A percentile compares a stretch with the other conserved stretches of the same genome.
Conservation (phyloP, 37 sponge, comb jelly and placozoan genomes). For the Oscarella lobularis region DNA sequence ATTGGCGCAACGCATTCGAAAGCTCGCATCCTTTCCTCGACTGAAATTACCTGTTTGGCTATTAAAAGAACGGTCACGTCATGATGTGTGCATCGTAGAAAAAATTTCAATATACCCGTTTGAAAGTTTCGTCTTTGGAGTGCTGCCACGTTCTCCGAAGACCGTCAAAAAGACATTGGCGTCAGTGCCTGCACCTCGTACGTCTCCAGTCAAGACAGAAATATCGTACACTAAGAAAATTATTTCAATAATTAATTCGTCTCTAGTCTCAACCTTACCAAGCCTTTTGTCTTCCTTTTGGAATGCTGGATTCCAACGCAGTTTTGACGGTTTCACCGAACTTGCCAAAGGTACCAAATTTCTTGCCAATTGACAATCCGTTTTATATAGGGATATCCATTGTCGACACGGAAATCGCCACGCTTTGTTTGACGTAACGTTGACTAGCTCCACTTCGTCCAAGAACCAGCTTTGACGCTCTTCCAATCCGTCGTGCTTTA, state of each 20-base stretch:
- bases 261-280: not conserved
- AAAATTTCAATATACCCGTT: not conserved
- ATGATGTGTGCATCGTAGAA: not conserved
- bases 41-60: not conserved
- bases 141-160: slow-evolving; percentile 27
- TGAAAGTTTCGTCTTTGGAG: slow-evolving; percentile 29
- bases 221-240: slow-evolving; percentile 13
- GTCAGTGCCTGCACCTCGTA: slow-evolving; percentile 66
- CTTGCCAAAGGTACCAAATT: slow-evolving; percentile 7
- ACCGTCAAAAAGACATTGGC: slow-evolving; percentile 58
- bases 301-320: too few relatives aligned
- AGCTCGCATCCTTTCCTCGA: not conserved
- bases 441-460: slow-evolving; percentile 26
- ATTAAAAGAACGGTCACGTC: not conserved
- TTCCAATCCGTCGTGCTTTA: slow-evolving; percentile 47
- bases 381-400: slow-evolving; percentile 51
- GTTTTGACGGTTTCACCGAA: not conserved
- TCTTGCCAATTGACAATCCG: slow-evolving; percentile 43
- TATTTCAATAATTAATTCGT: slow-evolving; percentile 1
- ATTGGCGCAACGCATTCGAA: not conserved
- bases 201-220: slow-evolving; percentile 34
- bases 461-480: slow-evolving; percentile 51
- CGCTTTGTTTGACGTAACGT: slow-evolving; percentile 15
- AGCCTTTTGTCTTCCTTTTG: too few relatives aligned
- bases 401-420: slow-evolving; percentile 62